Evolutionary conservation across 2,113 vertebrate species (phyloP).

Genomic region (Hippocampus abdominalis): DNA sequence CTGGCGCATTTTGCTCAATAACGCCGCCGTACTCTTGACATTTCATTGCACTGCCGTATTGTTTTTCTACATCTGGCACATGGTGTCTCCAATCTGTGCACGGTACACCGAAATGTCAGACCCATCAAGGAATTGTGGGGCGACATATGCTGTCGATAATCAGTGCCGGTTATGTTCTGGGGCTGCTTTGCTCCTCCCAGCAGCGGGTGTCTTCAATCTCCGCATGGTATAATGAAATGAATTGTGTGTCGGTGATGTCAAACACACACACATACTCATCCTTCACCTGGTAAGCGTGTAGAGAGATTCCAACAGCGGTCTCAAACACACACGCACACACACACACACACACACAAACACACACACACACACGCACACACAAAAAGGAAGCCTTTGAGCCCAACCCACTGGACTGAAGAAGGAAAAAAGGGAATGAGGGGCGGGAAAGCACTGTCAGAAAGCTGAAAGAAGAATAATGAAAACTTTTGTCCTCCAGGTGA

Average conservation of each 20-base stretch:
- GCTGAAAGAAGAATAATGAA: conserved; percentile 44
- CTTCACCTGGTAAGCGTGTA: conserved; percentile 44
- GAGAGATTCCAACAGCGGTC: conserved; percentile 45
- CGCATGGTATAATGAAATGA: neutral
- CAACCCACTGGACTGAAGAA: conserved; percentile 50
- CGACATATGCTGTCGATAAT: too few species aligned
- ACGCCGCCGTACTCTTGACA: too few species aligned
- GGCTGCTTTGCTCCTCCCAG: neutral
- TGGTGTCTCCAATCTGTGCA: too few species aligned
- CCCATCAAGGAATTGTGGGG: too few species aligned
- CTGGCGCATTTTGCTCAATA: neutral
- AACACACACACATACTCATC: neutral
- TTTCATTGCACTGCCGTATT: neutral
- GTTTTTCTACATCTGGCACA: too few species aligned
- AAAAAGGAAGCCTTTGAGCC: conserved; percentile 55
- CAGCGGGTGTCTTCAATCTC: neutral
- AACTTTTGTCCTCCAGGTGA: conserved; percentile 52
- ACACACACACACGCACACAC: too few species aligned
- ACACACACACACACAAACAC: too few species aligned
- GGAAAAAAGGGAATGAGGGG: conserved; percentile 32
- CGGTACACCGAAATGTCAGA: too few species aligned
- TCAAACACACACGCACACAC: neutral
- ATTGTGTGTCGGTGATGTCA: neutral
- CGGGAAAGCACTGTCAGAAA: neutral
- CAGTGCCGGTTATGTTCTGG: neutral